Conservation (phyloP, 2,113 vertebrate species). For the Peucedramus taeniatus region DNA sequence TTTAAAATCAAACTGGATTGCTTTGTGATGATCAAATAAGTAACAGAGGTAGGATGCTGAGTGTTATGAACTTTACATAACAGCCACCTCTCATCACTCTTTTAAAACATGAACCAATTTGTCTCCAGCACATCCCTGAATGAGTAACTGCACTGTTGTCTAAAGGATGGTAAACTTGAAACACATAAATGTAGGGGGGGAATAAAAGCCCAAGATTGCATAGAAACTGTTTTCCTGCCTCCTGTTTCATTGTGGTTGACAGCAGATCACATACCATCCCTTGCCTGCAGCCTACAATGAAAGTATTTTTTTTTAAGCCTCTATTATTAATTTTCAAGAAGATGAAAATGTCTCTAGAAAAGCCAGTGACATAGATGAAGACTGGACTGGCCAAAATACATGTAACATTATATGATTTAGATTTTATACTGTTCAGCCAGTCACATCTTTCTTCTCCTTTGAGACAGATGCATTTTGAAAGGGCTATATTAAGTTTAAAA, state of each 20-base stretch:
- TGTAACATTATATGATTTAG: neutral
- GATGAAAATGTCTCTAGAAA: neutral
- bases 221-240: neutral
- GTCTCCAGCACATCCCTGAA: neutral
- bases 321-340: neutral
- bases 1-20: neutral
- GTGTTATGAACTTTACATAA: neutral
- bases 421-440: neutral
- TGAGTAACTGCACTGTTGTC: neutral
- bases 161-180: neutral
- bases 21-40: neutral
- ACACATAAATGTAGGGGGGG: neutral
- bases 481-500: neutral
- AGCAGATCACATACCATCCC: neutral
- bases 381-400: neutral
- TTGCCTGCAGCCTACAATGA: neutral
- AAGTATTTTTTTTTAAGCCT: fast-evolving
- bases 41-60: neutral
- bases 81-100: neutral
- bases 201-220: neutral
- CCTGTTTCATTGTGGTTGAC: neutral
- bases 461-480: neutral
- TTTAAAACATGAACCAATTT: neutral
- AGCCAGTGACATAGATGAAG: neutral
- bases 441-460: neutral